Evolutionary conservation across 2,113 vertebrate genomes (phyloP), one percentile per base, ranked within the genome.

Genomic region (Crypturellus undulatus): DNA sequence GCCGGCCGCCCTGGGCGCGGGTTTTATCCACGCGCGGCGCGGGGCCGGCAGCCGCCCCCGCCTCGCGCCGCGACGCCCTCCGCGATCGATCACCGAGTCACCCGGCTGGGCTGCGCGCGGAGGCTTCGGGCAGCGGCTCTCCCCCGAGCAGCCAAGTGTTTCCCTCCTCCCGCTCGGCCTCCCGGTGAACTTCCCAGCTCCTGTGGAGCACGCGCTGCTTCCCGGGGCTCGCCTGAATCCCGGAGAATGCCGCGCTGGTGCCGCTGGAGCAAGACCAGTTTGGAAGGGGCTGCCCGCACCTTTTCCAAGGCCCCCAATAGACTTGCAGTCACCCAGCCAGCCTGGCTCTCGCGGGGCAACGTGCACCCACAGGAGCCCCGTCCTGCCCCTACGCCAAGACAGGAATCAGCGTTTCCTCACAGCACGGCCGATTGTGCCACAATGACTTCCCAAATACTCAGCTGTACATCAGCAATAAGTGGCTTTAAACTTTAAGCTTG

Each of bases 231-330:
- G 25, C 42, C 84, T 21, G 80, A 40, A 60, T n/a, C 40, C 36
- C 30, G 10, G 5, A 65, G 7, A 22, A 12, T 0, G 65, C 32
- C 34, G 36, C 45, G 22, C 42, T 0, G 68, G 34, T 34, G 25
- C 69, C 1, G 71, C 30, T 28, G 38, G 15, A 6, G 49, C 43
- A 28, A 0, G 6, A 2, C 49, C 45, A 2, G 12, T 0, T 3
- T 4, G 30, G 10, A 1, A 24, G 6, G 56, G 0, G 68, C 47
- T 32, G 36, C 42, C 2, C 22, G 76, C 84, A 38, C 56, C 45
- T 30, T 12, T 26, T 36, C 0, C 1, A 10, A 1, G 62, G 16
- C 75, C 65, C 16, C 78, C 51, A 0, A 1, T 0, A 4, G 14
- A 22, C 40, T 3, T 0, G 17, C 49, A 18, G 76, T 26, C 14